Percentiles rank a stretch among this genome's conserved stretches.
Evolutionary conservation across 2,888 invertebrate species (phyloP).

Genomic region (Scrobipalpa atriplicella): DNA sequence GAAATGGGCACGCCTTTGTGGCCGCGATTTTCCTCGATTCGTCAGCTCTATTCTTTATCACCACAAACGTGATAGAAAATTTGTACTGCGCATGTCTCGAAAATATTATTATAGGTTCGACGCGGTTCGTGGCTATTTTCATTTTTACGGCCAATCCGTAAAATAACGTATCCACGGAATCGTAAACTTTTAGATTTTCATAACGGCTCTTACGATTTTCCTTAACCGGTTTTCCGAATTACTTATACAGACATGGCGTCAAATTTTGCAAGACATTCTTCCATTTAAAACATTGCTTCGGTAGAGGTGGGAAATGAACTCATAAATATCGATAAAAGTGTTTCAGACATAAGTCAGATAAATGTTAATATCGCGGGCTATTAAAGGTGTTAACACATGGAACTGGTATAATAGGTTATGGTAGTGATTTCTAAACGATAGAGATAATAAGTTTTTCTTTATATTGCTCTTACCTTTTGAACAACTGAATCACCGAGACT

Average conservation of each 20-base stretch:
- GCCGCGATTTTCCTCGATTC: slow-evolving; percentile 71
- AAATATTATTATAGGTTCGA: neutral
- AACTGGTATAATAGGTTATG: neutral
- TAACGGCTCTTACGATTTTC: slow-evolving; percentile 46
- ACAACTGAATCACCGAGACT: no score
- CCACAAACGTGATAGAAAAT: neutral
- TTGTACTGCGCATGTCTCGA: slow-evolving; percentile 61
- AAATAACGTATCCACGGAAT: slow-evolving; percentile 31
- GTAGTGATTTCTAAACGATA: no score
- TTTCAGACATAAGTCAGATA: slow-evolving; percentile 16
- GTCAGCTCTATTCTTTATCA: slow-evolving; percentile 43
- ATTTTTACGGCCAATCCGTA: slow-evolving; percentile 1
- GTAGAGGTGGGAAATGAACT: slow-evolving; percentile 39
- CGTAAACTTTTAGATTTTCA: slow-evolving; percentile 43
- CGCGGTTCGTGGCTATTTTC: slow-evolving; percentile 26
- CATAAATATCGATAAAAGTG: slow-evolving; percentile 37
- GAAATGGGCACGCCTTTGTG: slow-evolving; percentile 66
- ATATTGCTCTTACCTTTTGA: no score
- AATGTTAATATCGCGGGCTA: slow-evolving; percentile 10
- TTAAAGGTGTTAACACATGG: slow-evolving; percentile 16
- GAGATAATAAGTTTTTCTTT: no score
- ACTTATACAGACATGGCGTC: slow-evolving; percentile 35
- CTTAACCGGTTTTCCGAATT: slow-evolving; percentile 44
- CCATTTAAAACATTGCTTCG: slow-evolving; percentile 44
- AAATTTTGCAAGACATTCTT: slow-evolving; percentile 55